Evolutionary conservation across 2,113 vertebrate genomes (phyloP), one percentile per base, ranked within the genome.

Genomic region (Leptocoma aspasia): DNA sequence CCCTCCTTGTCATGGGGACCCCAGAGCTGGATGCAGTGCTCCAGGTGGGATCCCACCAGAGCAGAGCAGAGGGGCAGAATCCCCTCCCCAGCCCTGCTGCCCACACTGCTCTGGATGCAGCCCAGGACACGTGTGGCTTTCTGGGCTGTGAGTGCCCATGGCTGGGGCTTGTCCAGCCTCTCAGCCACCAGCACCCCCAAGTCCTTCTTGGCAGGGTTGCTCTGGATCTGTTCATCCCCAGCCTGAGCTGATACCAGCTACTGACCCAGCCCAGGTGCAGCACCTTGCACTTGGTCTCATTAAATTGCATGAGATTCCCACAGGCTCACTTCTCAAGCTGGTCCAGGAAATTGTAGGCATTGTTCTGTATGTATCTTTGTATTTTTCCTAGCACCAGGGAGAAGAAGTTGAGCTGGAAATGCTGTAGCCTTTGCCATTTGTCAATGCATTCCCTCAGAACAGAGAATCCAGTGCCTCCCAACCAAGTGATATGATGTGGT

Each of bases 161-260:
- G 31, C 66, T 4, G 31, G 35, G 10, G 0, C 37, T 28, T 24
- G 44, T 65, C 3, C 59, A 57, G 4, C 18, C 18, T 65, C 1
- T 7, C 50, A 44, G 1, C 9, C 42, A 26, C 5, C 49, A 72
- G 22, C 21, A 27, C 3, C 8, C 20, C 31, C 35, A 33, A 14
- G 27, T 19, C 50, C 22, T n/a, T 37, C 52, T 65, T 0, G 0
- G 0, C 17, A 65, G 33, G 22, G 37, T 13, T 44, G 59, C 8
- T 57, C 31, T 64, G 1, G 1, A 0, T 15, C 27, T 65, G 22
- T 13, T 37, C 17, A 65, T 50, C 1, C 17, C 30, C 13, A 42
- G 17, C 6, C 12, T 37, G 1, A 28, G 19, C 2, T 50, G 18
- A 37, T 37, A 50, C 3, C 44, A 79, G 15, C 8, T 14, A 11